phyloP scores from a whole-genome alignment of 2,888 invertebrate species.

The Hermaeophaga mercurialis region DNA sequence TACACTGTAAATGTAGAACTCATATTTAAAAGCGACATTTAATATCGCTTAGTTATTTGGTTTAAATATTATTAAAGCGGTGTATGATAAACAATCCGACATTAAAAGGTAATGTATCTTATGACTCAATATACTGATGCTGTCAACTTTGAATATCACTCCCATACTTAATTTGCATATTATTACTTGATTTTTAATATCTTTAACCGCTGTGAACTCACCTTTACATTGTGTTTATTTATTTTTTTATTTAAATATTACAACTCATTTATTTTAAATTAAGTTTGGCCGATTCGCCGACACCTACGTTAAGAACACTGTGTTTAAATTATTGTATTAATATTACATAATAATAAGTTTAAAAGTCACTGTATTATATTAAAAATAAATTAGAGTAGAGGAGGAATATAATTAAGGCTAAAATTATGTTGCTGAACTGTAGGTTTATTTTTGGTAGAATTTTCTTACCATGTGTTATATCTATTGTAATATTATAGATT shows the following conservation, averaged over 20 bases:
- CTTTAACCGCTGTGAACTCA: background rate
- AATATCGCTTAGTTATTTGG: background rate
- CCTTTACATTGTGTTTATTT: background rate
- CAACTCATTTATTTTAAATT: background rate
- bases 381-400: background rate
- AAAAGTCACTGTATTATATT: background rate
- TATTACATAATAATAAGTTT: background rate
- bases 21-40: no score
- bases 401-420: no score
- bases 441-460: no score
- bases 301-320: background rate
- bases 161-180: background rate
- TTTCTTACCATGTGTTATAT: no score
- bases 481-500: no score
- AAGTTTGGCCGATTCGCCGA: background rate
- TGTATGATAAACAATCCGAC: background rate
- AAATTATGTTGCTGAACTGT: no score
- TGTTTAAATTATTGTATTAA: background rate
- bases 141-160: slow-evolving; percentile 3
- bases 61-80: background rate
- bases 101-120: slow-evolving; percentile 1
- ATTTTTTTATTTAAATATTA: background rate
- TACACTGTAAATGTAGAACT: no score
- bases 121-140: background rate
- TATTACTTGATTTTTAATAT: background rate